Conservation (phyloP, 1,140 invertebrate species). For the Drosophila pandora region DNA sequence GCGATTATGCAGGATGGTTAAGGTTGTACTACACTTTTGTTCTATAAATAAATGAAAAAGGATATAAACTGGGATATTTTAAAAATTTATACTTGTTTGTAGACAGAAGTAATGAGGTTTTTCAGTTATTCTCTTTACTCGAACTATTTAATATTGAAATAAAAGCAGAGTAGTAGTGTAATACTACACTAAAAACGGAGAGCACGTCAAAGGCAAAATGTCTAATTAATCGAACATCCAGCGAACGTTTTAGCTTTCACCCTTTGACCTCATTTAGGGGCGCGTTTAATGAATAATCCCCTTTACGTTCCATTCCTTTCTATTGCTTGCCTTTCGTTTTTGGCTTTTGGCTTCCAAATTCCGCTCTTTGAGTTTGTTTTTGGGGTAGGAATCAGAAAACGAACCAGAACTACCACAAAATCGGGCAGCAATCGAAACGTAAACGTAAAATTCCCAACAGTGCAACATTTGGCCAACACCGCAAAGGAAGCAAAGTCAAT, state of each 20-base stretch:
- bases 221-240: constrained; percentile 72
- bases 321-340: constrained; percentile 1
- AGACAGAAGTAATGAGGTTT: neutral
- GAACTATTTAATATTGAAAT: no score
- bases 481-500: constrained; percentile 43
- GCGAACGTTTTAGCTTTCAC: constrained; percentile 21
- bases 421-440: constrained; percentile 43
- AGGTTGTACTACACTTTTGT: neutral
- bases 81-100: neutral
- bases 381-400: constrained; percentile 8
- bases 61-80: neutral
- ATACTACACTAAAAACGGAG: neutral
- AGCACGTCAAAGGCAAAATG: constrained; percentile 23
- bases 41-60: neutral
- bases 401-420: constrained; percentile 41
- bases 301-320: neutral
- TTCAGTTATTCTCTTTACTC: no score
- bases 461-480: constrained; percentile 49
- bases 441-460: constrained; percentile 46
- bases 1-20: constrained; percentile 33
- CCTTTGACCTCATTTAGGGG: constrained; percentile 47
- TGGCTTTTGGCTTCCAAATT: constrained; percentile 24
- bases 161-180: neutral
- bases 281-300: constrained; percentile 54
- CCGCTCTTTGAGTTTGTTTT: constrained; percentile 53